Conservation (phyloP, 1,140 invertebrate species). For the Leptopilina clavipes region DNA sequence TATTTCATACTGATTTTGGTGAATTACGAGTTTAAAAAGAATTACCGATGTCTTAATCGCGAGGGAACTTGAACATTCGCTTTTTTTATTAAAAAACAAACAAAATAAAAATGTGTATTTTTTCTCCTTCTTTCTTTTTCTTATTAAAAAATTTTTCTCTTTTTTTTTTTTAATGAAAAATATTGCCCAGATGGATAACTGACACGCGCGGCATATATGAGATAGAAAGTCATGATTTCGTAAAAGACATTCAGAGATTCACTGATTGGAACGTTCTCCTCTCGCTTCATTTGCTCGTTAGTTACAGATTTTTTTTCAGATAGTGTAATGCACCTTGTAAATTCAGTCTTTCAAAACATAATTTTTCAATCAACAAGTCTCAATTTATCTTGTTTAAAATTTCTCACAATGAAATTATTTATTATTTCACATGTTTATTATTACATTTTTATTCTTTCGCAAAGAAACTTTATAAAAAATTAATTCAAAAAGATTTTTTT, state of each 20-base stretch:
- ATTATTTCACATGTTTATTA: too few relatives aligned
- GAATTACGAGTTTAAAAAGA: background rate
- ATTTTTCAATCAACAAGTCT: slow-evolving; percentile 14
- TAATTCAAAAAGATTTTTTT: too few relatives aligned
- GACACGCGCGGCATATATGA: slow-evolving; percentile 11
- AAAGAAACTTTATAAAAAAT: too few relatives aligned
- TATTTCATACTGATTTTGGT: background rate
- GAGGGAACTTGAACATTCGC: slow-evolving; percentile 1
- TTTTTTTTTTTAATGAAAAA: background rate
- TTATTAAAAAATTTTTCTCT: too few relatives aligned
- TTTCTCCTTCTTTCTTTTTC: background rate
- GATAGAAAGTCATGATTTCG: slow-evolving; percentile 45
- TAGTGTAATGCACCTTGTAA: slow-evolving; percentile 23
- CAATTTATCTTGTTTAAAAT: slow-evolving; percentile 1
- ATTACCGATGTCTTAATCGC: slow-evolving; percentile 11
- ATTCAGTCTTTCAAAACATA: slow-evolving; percentile 9
- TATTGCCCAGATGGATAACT: slow-evolving; percentile 9
- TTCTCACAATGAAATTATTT: background rate
- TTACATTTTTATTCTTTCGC: too few relatives aligned
- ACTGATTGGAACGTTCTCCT: slow-evolving; percentile 28
- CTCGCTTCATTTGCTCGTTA: slow-evolving; percentile 32
- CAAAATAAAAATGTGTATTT: too few relatives aligned
- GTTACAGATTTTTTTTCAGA: slow-evolving; percentile 26
- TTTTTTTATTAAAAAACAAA: background rate
- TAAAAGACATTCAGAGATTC: slow-evolving; percentile 37